Evolutionary conservation across 2,113 vertebrate species (phyloP).

Genomic region (Gambusia holbrooki): DNA sequence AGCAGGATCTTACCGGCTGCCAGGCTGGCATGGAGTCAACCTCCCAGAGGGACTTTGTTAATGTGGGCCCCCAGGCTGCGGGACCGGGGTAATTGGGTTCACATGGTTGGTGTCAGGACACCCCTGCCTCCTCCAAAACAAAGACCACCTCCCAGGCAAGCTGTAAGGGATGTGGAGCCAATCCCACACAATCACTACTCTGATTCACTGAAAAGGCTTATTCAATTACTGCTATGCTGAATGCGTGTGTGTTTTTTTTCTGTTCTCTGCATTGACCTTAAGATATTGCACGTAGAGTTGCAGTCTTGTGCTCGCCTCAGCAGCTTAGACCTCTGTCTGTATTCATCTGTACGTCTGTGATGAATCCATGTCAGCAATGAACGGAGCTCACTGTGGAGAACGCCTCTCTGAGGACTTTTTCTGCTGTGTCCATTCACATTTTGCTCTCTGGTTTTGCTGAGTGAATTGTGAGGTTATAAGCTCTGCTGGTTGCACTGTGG

Average conservation of each 20-base stretch:
- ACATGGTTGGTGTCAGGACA: conserved; percentile 78
- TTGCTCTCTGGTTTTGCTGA: conserved; percentile 48
- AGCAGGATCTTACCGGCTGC: conserved; percentile 69
- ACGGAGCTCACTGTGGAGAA: conserved; percentile 51
- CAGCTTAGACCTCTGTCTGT: background rate
- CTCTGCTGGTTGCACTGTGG: conserved; percentile 53
- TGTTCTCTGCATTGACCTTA: conserved; percentile 50
- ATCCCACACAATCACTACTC: conserved; percentile 61
- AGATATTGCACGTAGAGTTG: conserved; percentile 62
- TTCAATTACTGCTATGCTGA: conserved; percentile 70
- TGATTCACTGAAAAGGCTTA: conserved; percentile 72
- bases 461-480: conserved; percentile 59
- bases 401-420: conserved; percentile 49
- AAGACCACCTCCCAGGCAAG: conserved; percentile 76
- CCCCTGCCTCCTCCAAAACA: conserved; percentile 71
- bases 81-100: conserved; percentile 80
- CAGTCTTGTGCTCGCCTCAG: conserved; percentile 48
- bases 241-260: conserved; percentile 5
- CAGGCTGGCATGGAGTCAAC: conserved; percentile 73
- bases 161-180: conserved; percentile 68
- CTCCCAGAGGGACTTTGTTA: conserved; percentile 72
- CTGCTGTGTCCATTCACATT: conserved; percentile 61
- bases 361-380: conserved; percentile 25
- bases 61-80: conserved; percentile 68
- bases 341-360: conserved; percentile 6